A percentile compares a stretch with the other conserved stretches of the same genome.
Evolutionary conservation across 2,113 vertebrate genomes (phyloP).

Genomic region (Thamnaconus septentrionalis): DNA sequence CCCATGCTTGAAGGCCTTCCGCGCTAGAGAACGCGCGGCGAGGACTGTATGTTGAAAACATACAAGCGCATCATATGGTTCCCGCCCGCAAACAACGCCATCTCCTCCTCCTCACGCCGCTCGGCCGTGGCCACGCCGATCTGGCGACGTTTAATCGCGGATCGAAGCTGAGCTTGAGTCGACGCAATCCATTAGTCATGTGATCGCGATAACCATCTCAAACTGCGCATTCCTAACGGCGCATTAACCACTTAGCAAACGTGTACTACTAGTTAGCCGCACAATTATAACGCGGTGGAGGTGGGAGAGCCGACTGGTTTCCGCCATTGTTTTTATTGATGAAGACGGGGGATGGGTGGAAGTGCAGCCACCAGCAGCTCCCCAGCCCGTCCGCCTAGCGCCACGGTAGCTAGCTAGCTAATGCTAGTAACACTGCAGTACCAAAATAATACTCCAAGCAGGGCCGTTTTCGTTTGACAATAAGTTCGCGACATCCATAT

Average conservation of each 20-base stretch:
- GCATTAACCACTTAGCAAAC: not conserved
- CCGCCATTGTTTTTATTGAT: slow-evolving; percentile 72
- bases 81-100: slow-evolving; percentile 7
- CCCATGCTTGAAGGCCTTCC: not conserved
- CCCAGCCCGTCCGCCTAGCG: slow-evolving; percentile 38
- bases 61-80: not conserved
- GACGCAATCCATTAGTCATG: slow-evolving; percentile 18
- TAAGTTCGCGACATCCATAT: too few species aligned
- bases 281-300: not conserved
- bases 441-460: slow-evolving; percentile 29
- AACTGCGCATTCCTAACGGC: not conserved
- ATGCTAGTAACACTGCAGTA: slow-evolving; percentile 36
- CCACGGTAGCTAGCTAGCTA: slow-evolving; percentile 10
- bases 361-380: slow-evolving; percentile 48
- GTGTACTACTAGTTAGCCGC: not conserved
- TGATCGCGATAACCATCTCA: slow-evolving; percentile 10
- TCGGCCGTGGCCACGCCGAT: not conserved
- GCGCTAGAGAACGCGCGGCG: slow-evolving; percentile 7
- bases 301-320: slow-evolving; percentile 39
- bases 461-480: not conserved
- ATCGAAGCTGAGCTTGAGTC: slow-evolving; percentile 4
- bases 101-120: too few species aligned
- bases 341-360: slow-evolving; percentile 71
- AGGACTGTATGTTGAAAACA: slow-evolving; percentile 40
- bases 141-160: slow-evolving; percentile 9